Evolutionary conservation across 2,888 invertebrate genomes (phyloP), one percentile per base, ranked within the genome.

Genomic region (Hirudinaria manillensis): DNA sequence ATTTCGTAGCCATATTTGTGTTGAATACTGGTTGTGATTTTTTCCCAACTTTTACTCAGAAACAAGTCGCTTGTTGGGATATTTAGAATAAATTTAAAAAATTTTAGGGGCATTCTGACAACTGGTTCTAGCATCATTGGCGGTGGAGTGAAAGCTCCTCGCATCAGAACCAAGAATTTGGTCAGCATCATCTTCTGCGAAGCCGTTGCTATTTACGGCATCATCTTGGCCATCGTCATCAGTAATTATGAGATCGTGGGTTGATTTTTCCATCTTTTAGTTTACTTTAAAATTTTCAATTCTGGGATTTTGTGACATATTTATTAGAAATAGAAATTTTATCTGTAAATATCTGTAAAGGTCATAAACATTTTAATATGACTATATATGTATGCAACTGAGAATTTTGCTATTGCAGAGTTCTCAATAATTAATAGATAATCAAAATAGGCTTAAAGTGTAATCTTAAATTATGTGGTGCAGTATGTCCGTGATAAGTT

Each of bases 181-280:
- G 96, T 99, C 84, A 98, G 97, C 73, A 96, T 99, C 81, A 99
- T 99, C 86, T 99, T 99, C 89, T 99, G 99, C 85, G 99, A 99
- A 88, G 99, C 99, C 80, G 99, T 99, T 3, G 99, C 99, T 79
- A 99, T 99, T 87, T 99, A 99, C 86, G 99, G 99, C 38, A 89
- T 99, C 79, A 99, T 99, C 83, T 95, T 97, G 82, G 97, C 99
- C 70, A 98, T 99, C 84, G 96, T 99, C 56, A 89, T 99, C 77
- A 93, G 93, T 65, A 89, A 91, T 85, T 87, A 93, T 38, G 55
- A 75, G 65, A 80, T 82, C 75, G 84, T 85, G 78, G 80, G 82
- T 67, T 4, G 32, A 36, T 51, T 21, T 2, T 70, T 13, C 24
- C 7, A 24, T 70, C 19, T n/a, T 3, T 34, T 24, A 45, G 6